A percentile compares a stretch with the other conserved stretches of the same genome.
These are phyloP conservation scores for Solenodon paradoxus DNA, from an alignment of 2,113 vertebrate species.

Conservation along the genomic window DNA sequence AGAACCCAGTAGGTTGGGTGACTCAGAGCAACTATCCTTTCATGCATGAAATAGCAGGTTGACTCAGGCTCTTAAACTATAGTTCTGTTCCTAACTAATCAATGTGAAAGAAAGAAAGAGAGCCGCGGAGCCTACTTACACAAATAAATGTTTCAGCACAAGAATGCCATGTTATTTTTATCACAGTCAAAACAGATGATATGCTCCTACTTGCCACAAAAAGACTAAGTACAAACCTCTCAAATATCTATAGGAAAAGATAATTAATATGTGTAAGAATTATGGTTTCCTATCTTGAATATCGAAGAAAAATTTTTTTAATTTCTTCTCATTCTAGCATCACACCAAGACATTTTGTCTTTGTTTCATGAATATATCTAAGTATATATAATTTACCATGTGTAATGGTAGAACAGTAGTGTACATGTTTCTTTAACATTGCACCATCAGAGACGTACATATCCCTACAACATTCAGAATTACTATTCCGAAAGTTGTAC, in stretches of 20 bases:
- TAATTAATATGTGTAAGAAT: not conserved
- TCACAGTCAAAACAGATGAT: not conserved
- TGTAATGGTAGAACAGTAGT: not conserved
- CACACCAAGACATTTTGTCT: not conserved
- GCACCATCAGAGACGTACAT: not conserved
- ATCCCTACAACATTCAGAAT: not conserved
- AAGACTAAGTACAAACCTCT: not conserved
- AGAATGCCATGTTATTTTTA: not conserved
- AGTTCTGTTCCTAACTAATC: not conserved
- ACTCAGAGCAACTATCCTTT: not conserved
- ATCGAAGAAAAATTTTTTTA: not conserved
- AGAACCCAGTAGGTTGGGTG: not conserved
- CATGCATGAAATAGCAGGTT: not conserved
- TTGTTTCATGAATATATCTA: not conserved
- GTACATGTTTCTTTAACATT: not conserved
- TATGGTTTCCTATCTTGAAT: not conserved
- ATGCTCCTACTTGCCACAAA: not conserved
- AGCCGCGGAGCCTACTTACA: not conserved
- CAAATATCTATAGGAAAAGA: not conserved
- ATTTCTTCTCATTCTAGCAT: not conserved
- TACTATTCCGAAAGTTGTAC: not conserved
- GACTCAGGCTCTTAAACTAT: not conserved
- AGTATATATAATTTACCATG: no score
- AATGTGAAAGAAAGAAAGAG: not conserved
- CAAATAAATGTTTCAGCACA: not conserved